phyloP scores from a whole-genome alignment of 1,140 invertebrate species.

The Teleogryllus occipitalis region DNA sequence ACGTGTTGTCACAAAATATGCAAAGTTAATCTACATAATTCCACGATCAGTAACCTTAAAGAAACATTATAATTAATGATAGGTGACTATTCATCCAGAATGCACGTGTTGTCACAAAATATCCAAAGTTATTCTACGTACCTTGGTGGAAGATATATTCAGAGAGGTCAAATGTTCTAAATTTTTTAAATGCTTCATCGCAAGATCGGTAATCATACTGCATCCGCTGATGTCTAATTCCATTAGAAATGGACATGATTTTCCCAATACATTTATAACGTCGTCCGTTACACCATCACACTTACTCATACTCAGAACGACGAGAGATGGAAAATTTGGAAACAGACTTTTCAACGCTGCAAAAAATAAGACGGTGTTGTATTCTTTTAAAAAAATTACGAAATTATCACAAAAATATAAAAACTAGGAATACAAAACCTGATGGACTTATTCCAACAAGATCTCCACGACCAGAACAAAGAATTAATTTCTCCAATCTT shows the following conservation, averaged over 20 bases:
- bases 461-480: not conserved
- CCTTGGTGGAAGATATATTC: constrained; percentile 9
- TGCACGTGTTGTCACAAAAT: too few relatives aligned
- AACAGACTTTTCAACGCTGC: constrained; percentile 4
- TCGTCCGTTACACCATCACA: not conserved
- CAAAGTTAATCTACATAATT: too few relatives aligned
- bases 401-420: not conserved
- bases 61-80: too few relatives aligned
- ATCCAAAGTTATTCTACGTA: not conserved
- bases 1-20: too few relatives aligned
- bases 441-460: not conserved
- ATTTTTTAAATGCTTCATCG: not conserved
- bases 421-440: not conserved
- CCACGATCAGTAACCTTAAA: constrained; percentile 4
- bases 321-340: not conserved
- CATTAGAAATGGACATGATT: not conserved
- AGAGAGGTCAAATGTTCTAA: not conserved
- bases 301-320: not conserved
- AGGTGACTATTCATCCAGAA: too few relatives aligned
- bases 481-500: not conserved
- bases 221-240: not conserved
- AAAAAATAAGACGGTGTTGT: not conserved
- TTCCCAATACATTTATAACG: not conserved
- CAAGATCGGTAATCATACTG: not conserved
- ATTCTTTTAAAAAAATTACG: not conserved